These are phyloP conservation scores for Chloropsis cyanopogon DNA, from an alignment of 2,113 vertebrate species.

Conservation along the genomic window DNA sequence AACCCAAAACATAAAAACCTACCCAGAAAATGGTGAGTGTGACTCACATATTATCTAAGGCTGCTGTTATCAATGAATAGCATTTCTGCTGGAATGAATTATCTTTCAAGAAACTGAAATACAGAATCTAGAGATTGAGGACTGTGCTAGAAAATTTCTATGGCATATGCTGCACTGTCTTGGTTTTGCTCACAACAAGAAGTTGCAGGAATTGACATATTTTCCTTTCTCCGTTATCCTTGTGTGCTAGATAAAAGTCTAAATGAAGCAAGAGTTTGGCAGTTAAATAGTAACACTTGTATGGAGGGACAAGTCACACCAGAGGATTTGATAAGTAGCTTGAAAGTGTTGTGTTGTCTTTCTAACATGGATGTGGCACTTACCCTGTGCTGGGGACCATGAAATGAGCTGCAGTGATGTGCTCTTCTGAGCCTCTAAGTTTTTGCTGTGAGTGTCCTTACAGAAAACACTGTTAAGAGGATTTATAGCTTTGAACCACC, in stretches of 20 bases:
- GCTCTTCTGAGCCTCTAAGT: neutral
- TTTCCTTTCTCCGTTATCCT: neutral
- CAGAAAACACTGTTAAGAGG: neutral
- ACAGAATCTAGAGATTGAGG: neutral
- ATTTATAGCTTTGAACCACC: neutral
- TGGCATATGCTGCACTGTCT: neutral
- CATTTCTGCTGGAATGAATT: neutral
- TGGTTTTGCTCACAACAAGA: neutral
- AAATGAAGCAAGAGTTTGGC: neutral
- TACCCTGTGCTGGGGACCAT: accelerated
- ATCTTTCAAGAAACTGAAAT: neutral
- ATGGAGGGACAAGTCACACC: neutral
- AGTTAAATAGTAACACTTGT: neutral
- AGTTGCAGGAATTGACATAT: neutral
- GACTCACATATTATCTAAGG: neutral
- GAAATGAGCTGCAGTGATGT: neutral
- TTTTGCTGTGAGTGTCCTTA: neutral
- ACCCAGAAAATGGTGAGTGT: neutral
- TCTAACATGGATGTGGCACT: neutral
- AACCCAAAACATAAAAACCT: neutral
- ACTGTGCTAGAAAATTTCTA: neutral
- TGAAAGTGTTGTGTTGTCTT: neutral
- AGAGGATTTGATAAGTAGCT: neutral
- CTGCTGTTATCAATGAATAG: neutral
- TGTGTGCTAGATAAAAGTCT: neutral